A percentile compares a stretch with the other conserved stretches of the same genome.
phyloP scores from a whole-genome alignment of 1,140 invertebrate genomes.

The Megathymus violae region DNA sequence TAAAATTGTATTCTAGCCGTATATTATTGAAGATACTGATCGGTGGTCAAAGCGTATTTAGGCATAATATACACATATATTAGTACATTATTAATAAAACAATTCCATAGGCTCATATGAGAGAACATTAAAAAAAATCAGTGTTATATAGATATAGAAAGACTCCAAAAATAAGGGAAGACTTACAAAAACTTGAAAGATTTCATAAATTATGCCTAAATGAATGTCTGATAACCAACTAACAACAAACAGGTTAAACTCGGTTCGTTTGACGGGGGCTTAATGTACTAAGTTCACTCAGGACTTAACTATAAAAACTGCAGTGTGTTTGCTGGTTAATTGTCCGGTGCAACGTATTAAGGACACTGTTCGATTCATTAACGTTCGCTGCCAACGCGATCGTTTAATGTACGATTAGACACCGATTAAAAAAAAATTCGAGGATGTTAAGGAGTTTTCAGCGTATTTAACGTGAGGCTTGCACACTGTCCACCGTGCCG shows the following conservation, averaged over 20 bases:
- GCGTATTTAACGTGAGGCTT: background rate
- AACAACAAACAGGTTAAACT: background rate
- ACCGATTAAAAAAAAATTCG: slow-evolving; percentile 6
- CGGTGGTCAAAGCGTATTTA: background rate
- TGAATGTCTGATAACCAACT: background rate
- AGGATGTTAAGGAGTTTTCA: slow-evolving; percentile 20
- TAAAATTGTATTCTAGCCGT: background rate
- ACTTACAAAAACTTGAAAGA: no score
- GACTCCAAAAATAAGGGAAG: no score
- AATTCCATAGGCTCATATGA: no score
- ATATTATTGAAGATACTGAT: slow-evolving; percentile 8
- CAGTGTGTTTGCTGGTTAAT: slow-evolving; percentile 18
- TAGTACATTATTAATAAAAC: no score
- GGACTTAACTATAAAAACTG: slow-evolving; percentile 12
- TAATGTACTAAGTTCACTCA: slow-evolving; percentile 26
- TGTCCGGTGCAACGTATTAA: slow-evolving; percentile 22
- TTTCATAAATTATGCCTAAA: no score
- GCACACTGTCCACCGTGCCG: slow-evolving; percentile 5
- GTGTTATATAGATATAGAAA: no score
- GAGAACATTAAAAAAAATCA: no score
- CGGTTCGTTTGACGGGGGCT: slow-evolving; percentile 47
- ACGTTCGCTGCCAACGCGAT: slow-evolving; percentile 22
- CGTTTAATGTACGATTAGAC: background rate
- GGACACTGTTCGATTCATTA: slow-evolving; percentile 7
- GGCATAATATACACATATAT: slow-evolving; percentile 3